A percentile compares a stretch with the other conserved stretches of the same genome.
Conservation (phyloP, 2,888 invertebrate species). For the Cheilosia urbana region DNA sequence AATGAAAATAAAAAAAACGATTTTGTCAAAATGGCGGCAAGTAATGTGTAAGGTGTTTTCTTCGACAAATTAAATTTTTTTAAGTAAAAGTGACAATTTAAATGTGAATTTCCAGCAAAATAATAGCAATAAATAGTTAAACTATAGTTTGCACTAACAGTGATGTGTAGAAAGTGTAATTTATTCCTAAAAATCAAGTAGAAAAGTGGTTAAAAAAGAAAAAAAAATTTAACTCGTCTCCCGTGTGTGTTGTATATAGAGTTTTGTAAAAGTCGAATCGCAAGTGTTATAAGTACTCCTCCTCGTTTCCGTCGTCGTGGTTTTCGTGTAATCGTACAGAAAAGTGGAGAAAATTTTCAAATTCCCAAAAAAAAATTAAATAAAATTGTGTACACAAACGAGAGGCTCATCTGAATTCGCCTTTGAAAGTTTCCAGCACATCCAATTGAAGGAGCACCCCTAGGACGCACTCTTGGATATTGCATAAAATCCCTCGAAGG, state of each 20-base stretch:
- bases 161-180: slow-evolving; percentile 50
- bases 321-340: slow-evolving; percentile 21
- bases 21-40: slow-evolving; percentile 75
- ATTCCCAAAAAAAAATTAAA: neutral
- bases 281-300: slow-evolving; percentile 44
- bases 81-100: slow-evolving; percentile 47
- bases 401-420: neutral
- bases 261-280: slow-evolving; percentile 59
- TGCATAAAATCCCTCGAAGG: slow-evolving; percentile 61
- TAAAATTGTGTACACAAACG: neutral
- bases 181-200: slow-evolving; percentile 52
- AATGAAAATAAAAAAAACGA: slow-evolving; percentile 67
- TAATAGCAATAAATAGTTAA: slow-evolving; percentile 16
- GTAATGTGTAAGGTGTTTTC: slow-evolving; percentile 74
- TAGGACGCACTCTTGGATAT: slow-evolving; percentile 46
- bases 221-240: slow-evolving; percentile 50
- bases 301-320: slow-evolving; percentile 37
- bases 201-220: slow-evolving; percentile 28
- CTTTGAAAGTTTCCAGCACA: neutral
- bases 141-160: slow-evolving; percentile 28
- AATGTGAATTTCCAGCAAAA: slow-evolving; percentile 29
- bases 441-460: slow-evolving; percentile 31
- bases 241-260: slow-evolving; percentile 48
- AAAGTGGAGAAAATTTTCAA: slow-evolving; percentile 9
- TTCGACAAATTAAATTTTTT: slow-evolving; percentile 51